These are phyloP conservation scores for Torymus tubicola DNA, from an alignment of 2,888 invertebrate species.

Conservation along the genomic window DNA sequence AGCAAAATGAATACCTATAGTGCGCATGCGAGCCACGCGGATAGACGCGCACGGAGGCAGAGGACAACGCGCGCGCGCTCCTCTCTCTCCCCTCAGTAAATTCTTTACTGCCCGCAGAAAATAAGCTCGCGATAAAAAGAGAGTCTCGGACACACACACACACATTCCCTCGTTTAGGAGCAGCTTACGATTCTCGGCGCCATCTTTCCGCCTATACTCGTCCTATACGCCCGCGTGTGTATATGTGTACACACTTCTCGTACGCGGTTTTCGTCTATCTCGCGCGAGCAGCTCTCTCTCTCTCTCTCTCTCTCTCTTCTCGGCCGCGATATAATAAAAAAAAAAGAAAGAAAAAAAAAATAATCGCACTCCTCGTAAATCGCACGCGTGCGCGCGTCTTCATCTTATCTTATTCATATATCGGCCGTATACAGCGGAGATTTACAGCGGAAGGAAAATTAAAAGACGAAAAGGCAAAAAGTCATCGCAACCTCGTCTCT, in stretches of 20 bases:
- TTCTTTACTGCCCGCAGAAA: conserved; percentile 55
- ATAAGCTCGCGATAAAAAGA: conserved; percentile 54
- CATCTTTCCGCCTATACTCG: conserved; percentile 18
- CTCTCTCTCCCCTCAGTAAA: conserved; percentile 46
- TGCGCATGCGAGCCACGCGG: not conserved
- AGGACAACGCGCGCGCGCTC: conserved; percentile 9
- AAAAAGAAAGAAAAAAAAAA: too few relatives aligned
- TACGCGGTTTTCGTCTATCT: conserved; percentile 26
- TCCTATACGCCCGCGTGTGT: not conserved
- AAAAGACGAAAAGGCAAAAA: conserved; percentile 2
- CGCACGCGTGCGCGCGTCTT: not conserved
- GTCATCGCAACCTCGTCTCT: not conserved
- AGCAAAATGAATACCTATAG: conserved; percentile 37
- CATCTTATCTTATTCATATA: conserved; percentile 42
- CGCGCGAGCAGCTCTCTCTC: not conserved
- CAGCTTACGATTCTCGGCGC: conserved; percentile 47
- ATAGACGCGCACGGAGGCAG: not conserved
- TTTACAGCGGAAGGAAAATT: conserved; percentile 35
- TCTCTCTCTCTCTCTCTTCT: too few relatives aligned
- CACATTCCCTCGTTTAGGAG: conserved; percentile 19
- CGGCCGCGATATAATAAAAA: conserved; percentile 14
- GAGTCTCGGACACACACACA: not conserved
- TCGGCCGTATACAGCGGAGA: conserved; percentile 25
- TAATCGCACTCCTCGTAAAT: conserved; percentile 36
- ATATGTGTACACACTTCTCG: not conserved